phyloP scores from a whole-genome alignment of 2,888 invertebrate genomes.

The Platycnemis pennipes region DNA sequence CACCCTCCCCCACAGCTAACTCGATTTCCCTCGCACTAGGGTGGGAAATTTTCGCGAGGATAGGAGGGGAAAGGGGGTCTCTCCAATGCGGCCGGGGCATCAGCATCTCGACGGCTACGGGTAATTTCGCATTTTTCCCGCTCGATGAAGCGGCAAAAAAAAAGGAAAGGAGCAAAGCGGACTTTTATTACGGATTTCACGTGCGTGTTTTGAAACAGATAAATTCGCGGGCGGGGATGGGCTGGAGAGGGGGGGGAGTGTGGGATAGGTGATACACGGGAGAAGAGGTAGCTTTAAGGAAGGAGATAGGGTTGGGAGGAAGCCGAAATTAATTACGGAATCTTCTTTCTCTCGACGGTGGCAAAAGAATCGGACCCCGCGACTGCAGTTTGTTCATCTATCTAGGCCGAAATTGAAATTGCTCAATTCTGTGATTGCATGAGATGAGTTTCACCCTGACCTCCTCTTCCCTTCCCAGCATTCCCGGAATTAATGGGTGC shows the following conservation, averaged over 20 bases:
- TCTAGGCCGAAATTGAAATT: not conserved
- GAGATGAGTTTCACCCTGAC: not conserved
- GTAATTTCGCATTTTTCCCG: not conserved
- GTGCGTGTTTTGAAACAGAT: slow-evolving; percentile 36
- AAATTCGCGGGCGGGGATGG: not conserved
- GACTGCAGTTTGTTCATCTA: slow-evolving; percentile 5
- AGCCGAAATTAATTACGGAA: not conserved
- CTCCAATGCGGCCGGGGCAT: not conserved
- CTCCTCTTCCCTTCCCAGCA: not conserved
- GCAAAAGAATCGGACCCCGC: not conserved
- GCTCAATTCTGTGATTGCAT: slow-evolving; percentile 4
- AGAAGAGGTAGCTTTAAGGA: not conserved
- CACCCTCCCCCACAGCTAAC: not conserved
- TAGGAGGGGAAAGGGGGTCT: not conserved
- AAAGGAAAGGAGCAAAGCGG: not conserved
- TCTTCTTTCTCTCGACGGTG: not conserved
- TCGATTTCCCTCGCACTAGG: not conserved
- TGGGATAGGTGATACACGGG: not conserved
- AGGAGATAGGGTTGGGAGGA: not conserved
- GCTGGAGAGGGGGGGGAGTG: not conserved
- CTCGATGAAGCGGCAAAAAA: not conserved
- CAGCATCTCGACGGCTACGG: not conserved
- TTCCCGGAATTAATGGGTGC: not conserved
- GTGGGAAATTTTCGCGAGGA: not conserved
- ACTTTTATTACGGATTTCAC: not conserved